Conservation (phyloP, 2,888 invertebrate species). For the Thecocarcelia acutangulata region DNA sequence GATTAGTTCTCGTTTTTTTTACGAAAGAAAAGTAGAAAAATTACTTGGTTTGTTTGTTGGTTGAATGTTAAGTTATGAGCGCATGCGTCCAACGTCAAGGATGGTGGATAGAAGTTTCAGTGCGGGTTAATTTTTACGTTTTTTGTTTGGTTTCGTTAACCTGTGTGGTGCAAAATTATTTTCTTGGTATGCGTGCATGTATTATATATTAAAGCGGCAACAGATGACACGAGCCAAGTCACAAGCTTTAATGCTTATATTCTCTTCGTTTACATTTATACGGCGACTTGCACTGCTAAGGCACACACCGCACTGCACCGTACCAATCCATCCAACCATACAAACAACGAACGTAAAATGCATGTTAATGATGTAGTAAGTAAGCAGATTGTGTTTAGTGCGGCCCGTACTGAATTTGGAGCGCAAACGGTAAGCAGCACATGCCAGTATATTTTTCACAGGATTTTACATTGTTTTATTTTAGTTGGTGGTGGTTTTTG, state of each 20-base stretch:
- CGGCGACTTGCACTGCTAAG: slow-evolving; percentile 2
- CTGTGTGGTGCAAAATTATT: slow-evolving; percentile 66
- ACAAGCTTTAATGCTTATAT: slow-evolving; percentile 54
- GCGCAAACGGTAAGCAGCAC: slow-evolving; percentile 43
- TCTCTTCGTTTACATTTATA: slow-evolving; percentile 18
- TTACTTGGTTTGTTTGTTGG: slow-evolving; percentile 2
- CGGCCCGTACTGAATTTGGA: slow-evolving; percentile 38
- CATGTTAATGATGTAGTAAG: slow-evolving; percentile 57
- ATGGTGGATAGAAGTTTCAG: slow-evolving; percentile 16
- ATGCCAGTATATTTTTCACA: slow-evolving; percentile 45
- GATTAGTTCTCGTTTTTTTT: slow-evolving; percentile 10
- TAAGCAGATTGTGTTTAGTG: slow-evolving; percentile 31
- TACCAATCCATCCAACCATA: slow-evolving; percentile 21
- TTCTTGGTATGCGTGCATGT: slow-evolving; percentile 58
- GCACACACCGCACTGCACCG: too few relatives aligned
- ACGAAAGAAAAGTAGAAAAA: slow-evolving; percentile 13
- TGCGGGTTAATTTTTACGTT: not conserved
- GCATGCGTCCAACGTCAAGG: slow-evolving; percentile 8
- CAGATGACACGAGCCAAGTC: slow-evolving; percentile 70
- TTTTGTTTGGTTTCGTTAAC: slow-evolving; percentile 33
- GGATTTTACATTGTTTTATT: slow-evolving; percentile 1
- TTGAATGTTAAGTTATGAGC: slow-evolving; percentile 12
- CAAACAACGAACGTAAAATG: slow-evolving; percentile 52
- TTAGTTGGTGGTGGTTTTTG: not conserved
- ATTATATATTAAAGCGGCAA: slow-evolving; percentile 66